These are phyloP conservation scores for Gephyroberyx darwinii DNA, from an alignment of 2,797 vertebrate genomes.

Conservation along the genomic window DNA sequence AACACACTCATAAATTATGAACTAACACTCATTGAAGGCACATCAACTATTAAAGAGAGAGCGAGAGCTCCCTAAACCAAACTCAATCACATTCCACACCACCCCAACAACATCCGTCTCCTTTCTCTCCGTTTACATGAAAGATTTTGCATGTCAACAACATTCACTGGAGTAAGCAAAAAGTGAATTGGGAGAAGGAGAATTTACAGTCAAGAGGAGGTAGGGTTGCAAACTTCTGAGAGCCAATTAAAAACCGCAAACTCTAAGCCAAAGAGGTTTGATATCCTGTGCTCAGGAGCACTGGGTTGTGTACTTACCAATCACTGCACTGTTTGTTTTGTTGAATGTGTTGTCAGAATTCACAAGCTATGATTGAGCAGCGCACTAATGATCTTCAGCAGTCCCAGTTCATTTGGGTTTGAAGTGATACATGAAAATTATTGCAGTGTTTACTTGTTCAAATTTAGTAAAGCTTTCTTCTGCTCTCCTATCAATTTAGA, in stretches of 20 bases:
- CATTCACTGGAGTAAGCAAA: constrained; percentile 32
- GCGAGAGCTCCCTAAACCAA: constrained; percentile 18
- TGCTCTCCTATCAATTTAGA: constrained; percentile 64
- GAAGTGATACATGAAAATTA: constrained; percentile 69
- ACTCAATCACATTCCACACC: constrained; percentile 22
- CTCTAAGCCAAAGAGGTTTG: constrained; percentile 59
- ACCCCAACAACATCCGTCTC: constrained; percentile 28
- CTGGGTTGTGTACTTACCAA: constrained; percentile 60
- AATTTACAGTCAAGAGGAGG: constrained; percentile 46
- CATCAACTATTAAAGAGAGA: constrained; percentile 32
- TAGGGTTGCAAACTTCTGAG: constrained; percentile 48
- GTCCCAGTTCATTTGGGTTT: constrained; percentile 66
- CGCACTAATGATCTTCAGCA: constrained; percentile 65
- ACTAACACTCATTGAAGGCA: constrained; percentile 23
- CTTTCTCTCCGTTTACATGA: constrained; percentile 31
- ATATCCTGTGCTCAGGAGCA: constrained; percentile 58
- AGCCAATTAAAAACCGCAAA: constrained; percentile 53
- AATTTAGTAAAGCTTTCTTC: constrained; percentile 64
- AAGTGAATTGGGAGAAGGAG: constrained; percentile 21
- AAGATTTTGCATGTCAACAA: constrained; percentile 55
- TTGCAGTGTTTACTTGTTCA: constrained; percentile 66
- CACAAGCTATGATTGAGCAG: constrained; percentile 58
- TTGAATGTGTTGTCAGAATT: constrained; percentile 65
- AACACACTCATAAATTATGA: constrained; percentile 50
- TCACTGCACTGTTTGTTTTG: constrained; percentile 64